Evolutionary conservation across 2,797 vertebrate species (phyloP), one percentile per base, ranked within the genome.

Genomic region (Hypotaenidia okinawae): DNA sequence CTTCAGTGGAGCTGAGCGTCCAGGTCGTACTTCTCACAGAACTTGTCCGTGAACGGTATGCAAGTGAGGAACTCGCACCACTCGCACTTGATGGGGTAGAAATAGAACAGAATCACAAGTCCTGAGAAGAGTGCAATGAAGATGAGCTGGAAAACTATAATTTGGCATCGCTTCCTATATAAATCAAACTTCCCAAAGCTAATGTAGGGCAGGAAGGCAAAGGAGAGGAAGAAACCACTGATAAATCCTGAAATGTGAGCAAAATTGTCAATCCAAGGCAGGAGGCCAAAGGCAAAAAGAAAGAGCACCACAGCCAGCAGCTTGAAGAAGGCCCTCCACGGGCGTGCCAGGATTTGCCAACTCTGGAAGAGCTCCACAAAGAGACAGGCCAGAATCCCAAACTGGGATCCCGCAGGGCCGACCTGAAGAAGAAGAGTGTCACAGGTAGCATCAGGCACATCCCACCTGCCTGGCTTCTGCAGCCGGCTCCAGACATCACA

Each of bases 191-290:
- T 99, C 95, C 99, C 99, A 13, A 99, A 99, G 96, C 99, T 99
- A 98, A 99, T 99, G 98, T 99, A 99, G 66, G 99, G 99, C 93
- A 99, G 97, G 98, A 99, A 99, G 97, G 99, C 98, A 70, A 99
- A 99, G 78, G 99, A 99, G 76, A 99, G 98, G 98, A 99, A 99
- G 97, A 99, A 99, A 96, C 99, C 99, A 0, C 99, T 99, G 97
- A 99, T 94, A 96, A 99, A 99, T 97, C 99, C 99, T 1, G 98
- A 99, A 95, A 99, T 98, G 98, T 99, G 99, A 94, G 99, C 99
- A 2, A 99, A 99, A 95, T 99, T 99, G 98, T 99, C 99, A 6
- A 99, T 99, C 99, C 99, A 99, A 84, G 99, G 99, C 97, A 99
- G 97, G 95, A 99, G 98, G 54, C 99, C 99, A 11, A 99, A 99